Evolutionary conservation across 2,888 invertebrate species (phyloP).

Genomic region (Drosophila picticornis): DNA sequence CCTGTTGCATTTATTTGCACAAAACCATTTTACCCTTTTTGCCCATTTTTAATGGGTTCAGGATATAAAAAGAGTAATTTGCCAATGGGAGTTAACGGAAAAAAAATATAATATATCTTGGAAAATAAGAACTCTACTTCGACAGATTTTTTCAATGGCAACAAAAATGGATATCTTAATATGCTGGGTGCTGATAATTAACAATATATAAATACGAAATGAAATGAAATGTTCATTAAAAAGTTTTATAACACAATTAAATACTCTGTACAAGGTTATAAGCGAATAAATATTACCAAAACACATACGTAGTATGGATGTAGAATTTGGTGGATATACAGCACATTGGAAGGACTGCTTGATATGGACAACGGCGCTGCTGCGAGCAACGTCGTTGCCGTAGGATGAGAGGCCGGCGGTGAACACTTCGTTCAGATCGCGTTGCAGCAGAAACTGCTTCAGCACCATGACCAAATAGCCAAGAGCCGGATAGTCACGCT

Average conservation of each 20-base stretch:
- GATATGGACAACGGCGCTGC: constrained; percentile 89
- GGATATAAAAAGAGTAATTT: background rate
- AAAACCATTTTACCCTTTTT: background rate
- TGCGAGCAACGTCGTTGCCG: constrained; percentile 98
- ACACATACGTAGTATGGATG: constrained; percentile 87
- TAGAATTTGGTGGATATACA: constrained; percentile 87
- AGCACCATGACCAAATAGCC: constrained; percentile 97
- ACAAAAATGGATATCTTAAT: background rate
- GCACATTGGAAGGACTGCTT: constrained; percentile 98
- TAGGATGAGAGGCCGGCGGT: constrained; percentile 99
- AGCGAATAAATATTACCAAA: background rate
- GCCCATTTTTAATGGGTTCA: background rate
- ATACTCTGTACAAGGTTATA: background rate
- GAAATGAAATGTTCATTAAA: background rate
- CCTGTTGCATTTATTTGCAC: no score
- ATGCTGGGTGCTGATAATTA: background rate
- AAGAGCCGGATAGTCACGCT: constrained; percentile 94
- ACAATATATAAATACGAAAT: background rate
- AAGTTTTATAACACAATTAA: background rate
- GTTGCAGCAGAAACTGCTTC: constrained; percentile 98
- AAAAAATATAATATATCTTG: background rate
- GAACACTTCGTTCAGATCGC: constrained; percentile 99
- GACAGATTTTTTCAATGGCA: background rate
- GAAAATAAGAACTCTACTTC: background rate
- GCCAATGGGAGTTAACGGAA: background rate